Base-by-base conservation (phyloP, 2,888 invertebrate species). In the Drosophila gaucha region DNA sequence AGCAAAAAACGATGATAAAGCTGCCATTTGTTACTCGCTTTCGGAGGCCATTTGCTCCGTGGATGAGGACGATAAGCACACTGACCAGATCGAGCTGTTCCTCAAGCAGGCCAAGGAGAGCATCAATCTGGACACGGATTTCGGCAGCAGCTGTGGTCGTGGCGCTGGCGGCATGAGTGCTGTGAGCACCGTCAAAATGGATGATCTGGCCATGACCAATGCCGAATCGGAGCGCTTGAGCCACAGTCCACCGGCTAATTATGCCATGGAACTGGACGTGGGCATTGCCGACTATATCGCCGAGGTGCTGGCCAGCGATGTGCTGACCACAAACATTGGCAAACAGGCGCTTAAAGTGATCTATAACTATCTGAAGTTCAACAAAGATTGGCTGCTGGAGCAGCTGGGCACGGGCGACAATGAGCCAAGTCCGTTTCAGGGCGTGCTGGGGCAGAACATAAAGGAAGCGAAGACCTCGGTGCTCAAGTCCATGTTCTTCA, bases 11-110 rank as follows among this genome's bases (percentile, higher is more conserved):
- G 62, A 71, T n/a, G 73, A 77, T 6, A 91, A 93, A 0, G 93
- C 94, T 0, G 93, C 93, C 0, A 93, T 95, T 44, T 95, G 95
- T 0, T 93, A 95, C n/a, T 95, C 95, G 0, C 91, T 96, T 6
- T 95, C 96, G 0, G 96, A 97, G 90, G 95, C 96, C 0, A 92
- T 96, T 12, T 96, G 96, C 86, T 95, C 94, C 20, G 94, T 96
- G 49, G 96, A 96, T 88, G 96, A 96, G 80, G 95, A 96, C 64
- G 94, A 96, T 86, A 96, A 96, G 78, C 96, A 96, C 80, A 96
- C 96, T 0, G 94, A 94, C 67, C 95, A 96, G 86, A 95, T 96
- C 46, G 93, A 94, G 10, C 92, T 93, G 35, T 93, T 96, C 35
- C 90, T 96, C 12, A 91, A 92, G 9, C 93, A 93, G 75, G 93